Evolutionary conservation across 1,140 invertebrate genomes (phyloP), one percentile per base, ranked within the genome.

Genomic region (Scaptomyza hsui): DNA sequence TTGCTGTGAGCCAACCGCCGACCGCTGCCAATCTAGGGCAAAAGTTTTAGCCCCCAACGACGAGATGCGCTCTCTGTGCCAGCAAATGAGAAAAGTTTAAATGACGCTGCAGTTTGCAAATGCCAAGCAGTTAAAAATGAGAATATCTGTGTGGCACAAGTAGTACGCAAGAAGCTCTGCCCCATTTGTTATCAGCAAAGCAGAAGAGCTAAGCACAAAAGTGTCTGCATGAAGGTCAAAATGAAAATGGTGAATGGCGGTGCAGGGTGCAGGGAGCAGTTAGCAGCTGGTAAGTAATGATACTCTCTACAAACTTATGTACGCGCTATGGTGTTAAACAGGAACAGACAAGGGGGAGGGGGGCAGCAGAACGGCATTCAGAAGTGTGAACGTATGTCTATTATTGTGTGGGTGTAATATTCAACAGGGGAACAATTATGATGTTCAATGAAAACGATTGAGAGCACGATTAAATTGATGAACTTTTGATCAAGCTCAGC

Each of bases 51-150:
- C 10, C 37, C 57, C 47, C 13, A n/a, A 24, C 24, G 24, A 24
- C 24, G 24, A 57, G 53, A 60, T 63, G 57, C 45, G 19, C 19
- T 1, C 26, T 5, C 74, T 72, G 80, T 75, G 82, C 82, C 81
- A 69, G 71, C 82, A 86, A 86, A 86, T 86, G 82, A 86, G 82
- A 86, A 86, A 88, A 86, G 82, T 86, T 86, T 86, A 86, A 86
- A 86, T 86, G 82, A 86, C 78, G 81, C 81, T 86, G 81, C 81
- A 86, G 82, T 86, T 86, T 86, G 81, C 81, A 86, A 86, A 86
- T 86, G 81, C 77, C 81, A 86, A 81, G 81, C 82, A 79, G 82
- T 86, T 86, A 86, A 86, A 86, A 81, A 88, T 76, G 74, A 61
- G 77, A 64, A 86, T 88, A 86, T 88, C 81, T 74, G 64, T 69